Percentiles rank a stretch among this genome's conserved stretches.
phyloP scores from a whole-genome alignment of 1,140 invertebrate genomes.

The Brachionus paranguensis region DNA sequence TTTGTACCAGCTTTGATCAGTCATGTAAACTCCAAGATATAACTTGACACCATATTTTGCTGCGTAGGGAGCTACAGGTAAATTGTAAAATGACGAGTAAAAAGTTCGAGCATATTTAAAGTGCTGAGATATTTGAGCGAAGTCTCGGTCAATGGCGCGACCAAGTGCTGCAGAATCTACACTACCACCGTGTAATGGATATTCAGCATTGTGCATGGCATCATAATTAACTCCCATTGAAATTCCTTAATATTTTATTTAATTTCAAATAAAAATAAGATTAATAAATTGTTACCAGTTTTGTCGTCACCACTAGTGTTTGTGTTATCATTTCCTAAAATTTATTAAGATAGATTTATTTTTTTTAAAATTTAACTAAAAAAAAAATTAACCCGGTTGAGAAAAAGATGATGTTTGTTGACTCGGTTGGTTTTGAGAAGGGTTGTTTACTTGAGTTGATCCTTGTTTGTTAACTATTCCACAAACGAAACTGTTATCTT shows the following conservation, averaged over 20 bases:
- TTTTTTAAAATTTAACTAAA: no score
- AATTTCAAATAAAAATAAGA: not conserved
- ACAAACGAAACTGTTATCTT: conserved; percentile 27
- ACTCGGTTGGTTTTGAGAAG: no score
- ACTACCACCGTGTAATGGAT: not conserved
- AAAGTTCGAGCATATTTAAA: not conserved
- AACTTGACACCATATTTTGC: not conserved
- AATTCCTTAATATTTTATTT: not conserved
- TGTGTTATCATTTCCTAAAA: no score
- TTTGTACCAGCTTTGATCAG: not conserved
- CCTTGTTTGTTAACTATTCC: not conserved
- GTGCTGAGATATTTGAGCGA: not conserved
- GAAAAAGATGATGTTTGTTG: no score
- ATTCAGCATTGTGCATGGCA: not conserved
- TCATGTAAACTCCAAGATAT: not conserved
- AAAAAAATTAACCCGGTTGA: no score
- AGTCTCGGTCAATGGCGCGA: not conserved
- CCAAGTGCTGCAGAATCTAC: not conserved
- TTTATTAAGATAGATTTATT: no score
- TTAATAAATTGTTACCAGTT: not conserved
- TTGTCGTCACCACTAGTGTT: not conserved
- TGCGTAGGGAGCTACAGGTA: not conserved
- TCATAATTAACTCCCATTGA: not conserved
- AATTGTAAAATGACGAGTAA: not conserved
- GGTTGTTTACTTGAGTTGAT: no score